A percentile compares a stretch with the other conserved stretches of the same genome.
Conservation (phyloP, 2,113 vertebrate genomes). For the Potamarius usumacintae region DNA sequence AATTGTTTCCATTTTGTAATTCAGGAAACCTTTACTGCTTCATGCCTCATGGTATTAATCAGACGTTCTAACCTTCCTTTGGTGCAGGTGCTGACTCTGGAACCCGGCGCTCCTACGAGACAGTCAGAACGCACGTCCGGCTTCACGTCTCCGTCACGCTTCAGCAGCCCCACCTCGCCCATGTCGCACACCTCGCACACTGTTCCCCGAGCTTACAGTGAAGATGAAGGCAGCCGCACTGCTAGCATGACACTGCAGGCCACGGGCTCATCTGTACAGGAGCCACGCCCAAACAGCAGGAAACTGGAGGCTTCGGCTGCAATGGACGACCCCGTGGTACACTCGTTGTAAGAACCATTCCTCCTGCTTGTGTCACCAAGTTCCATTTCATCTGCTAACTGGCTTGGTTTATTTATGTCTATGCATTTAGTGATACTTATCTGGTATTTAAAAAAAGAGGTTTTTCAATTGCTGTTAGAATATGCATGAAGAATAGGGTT, state of each 20-base stretch:
- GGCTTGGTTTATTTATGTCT: neutral
- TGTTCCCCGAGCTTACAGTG: slow-evolving; percentile 59
- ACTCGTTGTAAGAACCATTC: slow-evolving; percentile 83
- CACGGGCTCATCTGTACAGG: slow-evolving; percentile 11
- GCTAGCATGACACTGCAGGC: slow-evolving; percentile 66
- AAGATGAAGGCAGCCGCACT: slow-evolving; percentile 77
- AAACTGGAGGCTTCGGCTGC: slow-evolving; percentile 69
- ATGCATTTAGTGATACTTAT: neutral
- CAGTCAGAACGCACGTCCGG: slow-evolving; percentile 74
- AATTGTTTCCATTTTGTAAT: neutral
- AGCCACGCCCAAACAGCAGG: slow-evolving; percentile 32
- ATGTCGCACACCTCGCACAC: slow-evolving; percentile 46
- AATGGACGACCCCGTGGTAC: slow-evolving; percentile 84
- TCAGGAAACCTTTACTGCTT: neutral
- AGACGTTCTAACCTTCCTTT: slow-evolving; percentile 40
- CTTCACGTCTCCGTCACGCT: slow-evolving; percentile 66
- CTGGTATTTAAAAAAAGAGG: neutral
- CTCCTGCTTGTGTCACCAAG: neutral
- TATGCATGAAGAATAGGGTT: neutral
- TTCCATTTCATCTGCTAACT: neutral
- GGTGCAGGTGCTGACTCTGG: slow-evolving; percentile 79
- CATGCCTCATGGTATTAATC: neutral
- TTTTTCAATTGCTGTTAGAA: neutral
- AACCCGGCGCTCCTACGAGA: slow-evolving; percentile 76
- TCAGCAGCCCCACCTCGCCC: slow-evolving; percentile 66